phyloP scores from a whole-genome alignment of 1,140 invertebrate species.

The Zaprionus ghesquierei region DNA sequence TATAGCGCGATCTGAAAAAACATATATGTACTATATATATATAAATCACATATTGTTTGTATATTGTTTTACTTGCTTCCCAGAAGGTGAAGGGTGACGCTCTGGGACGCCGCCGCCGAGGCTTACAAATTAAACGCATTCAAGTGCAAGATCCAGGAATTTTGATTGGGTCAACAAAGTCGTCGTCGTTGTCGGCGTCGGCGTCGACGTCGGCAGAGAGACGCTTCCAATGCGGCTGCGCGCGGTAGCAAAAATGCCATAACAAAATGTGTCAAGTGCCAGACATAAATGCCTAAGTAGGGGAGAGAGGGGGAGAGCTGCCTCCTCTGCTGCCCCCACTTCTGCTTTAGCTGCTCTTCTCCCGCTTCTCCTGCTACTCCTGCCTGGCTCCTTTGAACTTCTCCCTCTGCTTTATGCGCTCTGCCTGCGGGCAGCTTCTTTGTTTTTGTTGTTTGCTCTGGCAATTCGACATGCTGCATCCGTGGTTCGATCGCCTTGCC shows the following conservation, averaged over 20 bases:
- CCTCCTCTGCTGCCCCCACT: neutral
- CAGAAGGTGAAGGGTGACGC: neutral
- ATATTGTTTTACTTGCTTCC: neutral
- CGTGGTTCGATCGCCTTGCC: slow-evolving; percentile 31
- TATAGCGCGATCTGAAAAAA: neutral
- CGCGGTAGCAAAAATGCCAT: slow-evolving; percentile 76
- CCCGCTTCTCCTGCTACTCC: neutral
- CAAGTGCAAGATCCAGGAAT: slow-evolving; percentile 75
- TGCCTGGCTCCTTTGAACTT: slow-evolving; percentile 4
- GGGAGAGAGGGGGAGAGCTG: slow-evolving; percentile 8
- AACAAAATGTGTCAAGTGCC: slow-evolving; percentile 81
- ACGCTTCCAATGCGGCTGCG: neutral
- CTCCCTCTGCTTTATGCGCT: slow-evolving; percentile 10
- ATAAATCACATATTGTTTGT: neutral
- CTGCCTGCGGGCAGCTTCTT: slow-evolving; percentile 45
- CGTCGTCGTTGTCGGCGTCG: slow-evolving; percentile 35
- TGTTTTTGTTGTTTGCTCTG: slow-evolving; percentile 61
- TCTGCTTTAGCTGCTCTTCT: neutral
- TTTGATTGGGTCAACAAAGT: slow-evolving; percentile 79
- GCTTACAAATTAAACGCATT: slow-evolving; percentile 80
- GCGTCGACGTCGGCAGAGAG: slow-evolving; percentile 3
- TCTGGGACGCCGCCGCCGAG: slow-evolving; percentile 10
- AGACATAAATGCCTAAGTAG: slow-evolving; percentile 80
- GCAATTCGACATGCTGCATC: slow-evolving; percentile 60
- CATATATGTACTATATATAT: no score